Conservation (phyloP, 1,140 invertebrate genomes). For the Pachypsylla venusta region DNA sequence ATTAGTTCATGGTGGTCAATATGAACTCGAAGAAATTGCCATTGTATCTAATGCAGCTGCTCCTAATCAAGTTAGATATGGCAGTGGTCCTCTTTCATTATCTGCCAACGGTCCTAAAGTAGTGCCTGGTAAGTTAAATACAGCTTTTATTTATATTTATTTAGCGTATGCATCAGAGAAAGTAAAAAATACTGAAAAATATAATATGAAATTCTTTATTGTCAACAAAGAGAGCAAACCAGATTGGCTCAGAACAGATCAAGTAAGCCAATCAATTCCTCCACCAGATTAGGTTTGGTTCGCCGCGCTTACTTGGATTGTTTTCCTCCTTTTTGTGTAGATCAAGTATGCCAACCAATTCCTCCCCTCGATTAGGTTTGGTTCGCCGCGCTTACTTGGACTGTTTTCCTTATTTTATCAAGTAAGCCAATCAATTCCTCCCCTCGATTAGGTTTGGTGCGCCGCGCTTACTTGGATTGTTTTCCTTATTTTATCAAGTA, state of each 20-base stretch:
- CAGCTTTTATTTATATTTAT: background rate
- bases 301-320: too few relatives aligned
- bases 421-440: too few relatives aligned
- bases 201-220: too few relatives aligned
- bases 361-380: too few relatives aligned
- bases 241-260: too few relatives aligned
- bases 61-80: conserved; percentile 42
- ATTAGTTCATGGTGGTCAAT: conserved; percentile 29
- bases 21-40: conserved; percentile 57
- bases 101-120: conserved; percentile 45
- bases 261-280: too few relatives aligned
- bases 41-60: conserved; percentile 47
- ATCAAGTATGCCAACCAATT: conserved; percentile 32
- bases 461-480: conserved; percentile 27
- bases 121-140: conserved; percentile 39
- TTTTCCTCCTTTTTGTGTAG: too few relatives aligned
- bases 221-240: too few relatives aligned
- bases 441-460: too few relatives aligned
- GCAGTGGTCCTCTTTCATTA: conserved; percentile 36
- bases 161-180: background rate
- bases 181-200: too few relatives aligned
- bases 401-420: conserved; percentile 25
- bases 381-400: conserved; percentile 30
- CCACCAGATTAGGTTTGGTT: too few relatives aligned
- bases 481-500: conserved; percentile 27